Conservation (phyloP, 92 coral and sea anemone species). For the Siderastrea radians region DNA sequence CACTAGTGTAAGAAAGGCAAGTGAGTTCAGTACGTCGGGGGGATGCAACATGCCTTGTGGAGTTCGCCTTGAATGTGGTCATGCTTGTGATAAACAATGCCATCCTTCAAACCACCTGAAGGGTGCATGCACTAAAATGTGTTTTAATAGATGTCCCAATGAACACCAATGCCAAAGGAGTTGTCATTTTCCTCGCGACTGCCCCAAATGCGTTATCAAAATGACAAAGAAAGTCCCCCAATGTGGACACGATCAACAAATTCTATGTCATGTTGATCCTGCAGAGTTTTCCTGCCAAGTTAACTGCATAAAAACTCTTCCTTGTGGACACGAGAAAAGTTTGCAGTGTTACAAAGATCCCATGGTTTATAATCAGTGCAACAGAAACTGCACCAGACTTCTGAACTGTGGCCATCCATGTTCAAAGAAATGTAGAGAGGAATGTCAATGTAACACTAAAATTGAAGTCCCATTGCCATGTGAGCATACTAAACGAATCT, state of each 20-base stretch:
- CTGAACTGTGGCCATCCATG: slow-evolving; percentile 80
- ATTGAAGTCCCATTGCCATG: slow-evolving; percentile 19
- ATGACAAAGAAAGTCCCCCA: slow-evolving; percentile 1
- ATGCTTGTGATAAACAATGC: slow-evolving; percentile 22
- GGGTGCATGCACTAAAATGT: slow-evolving; percentile 9
- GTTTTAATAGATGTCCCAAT: slow-evolving; percentile 20
- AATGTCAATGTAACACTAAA: background rate
- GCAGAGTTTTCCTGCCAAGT: slow-evolving; percentile 7
- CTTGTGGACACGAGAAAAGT: slow-evolving; percentile 48
- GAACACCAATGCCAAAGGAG: background rate
- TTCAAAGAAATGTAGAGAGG: slow-evolving; percentile 45
- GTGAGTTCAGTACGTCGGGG: slow-evolving; percentile 2
- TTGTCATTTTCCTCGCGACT: slow-evolving; percentile 25
- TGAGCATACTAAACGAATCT: background rate
- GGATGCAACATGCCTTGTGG: slow-evolving; percentile 42
- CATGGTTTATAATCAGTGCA: background rate
- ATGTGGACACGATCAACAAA: slow-evolving; percentile 21
- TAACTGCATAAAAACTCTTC: slow-evolving; percentile 27
- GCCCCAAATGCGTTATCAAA: background rate
- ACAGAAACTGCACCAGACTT: background rate
- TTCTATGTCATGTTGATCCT: slow-evolving; percentile 15
- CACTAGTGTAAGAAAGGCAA: background rate
- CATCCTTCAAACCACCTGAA: slow-evolving; percentile 15
- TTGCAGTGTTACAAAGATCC: slow-evolving; percentile 44
- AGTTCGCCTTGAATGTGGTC: slow-evolving; percentile 36